These are phyloP conservation scores for Pentalonia nigronervosa DNA, from an alignment of 1,140 invertebrate species.

Conservation along the genomic window DNA sequence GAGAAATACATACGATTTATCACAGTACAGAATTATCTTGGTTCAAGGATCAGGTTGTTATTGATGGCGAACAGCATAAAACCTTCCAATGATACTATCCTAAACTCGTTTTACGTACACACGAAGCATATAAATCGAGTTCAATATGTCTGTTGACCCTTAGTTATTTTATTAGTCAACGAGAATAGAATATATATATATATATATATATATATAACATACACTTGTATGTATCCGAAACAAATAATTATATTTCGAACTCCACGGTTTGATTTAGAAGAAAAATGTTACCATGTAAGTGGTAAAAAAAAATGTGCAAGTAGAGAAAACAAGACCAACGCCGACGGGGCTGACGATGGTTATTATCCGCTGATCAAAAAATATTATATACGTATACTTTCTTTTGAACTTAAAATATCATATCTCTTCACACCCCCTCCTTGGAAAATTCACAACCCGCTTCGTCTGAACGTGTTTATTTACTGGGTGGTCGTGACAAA, in stretches of 20 bases:
- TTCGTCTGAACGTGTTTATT: background rate
- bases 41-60: background rate
- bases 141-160: background rate
- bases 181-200: background rate
- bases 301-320: background rate
- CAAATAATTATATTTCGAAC: background rate
- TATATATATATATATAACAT: background rate
- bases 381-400: background rate
- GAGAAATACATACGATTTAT: background rate
- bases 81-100: background rate
- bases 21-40: background rate
- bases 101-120: background rate
- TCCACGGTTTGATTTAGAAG: slow-evolving; percentile 10
- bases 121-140: slow-evolving; percentile 20
- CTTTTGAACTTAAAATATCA: background rate
- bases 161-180: slow-evolving; percentile 5
- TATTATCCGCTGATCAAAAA: background rate
- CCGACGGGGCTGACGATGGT: background rate
- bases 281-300: background rate
- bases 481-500: background rate
- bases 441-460: background rate
- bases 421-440: background rate
- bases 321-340: background rate
- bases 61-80: background rate
- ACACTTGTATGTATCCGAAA: background rate